Conservation (phyloP, 1,140 invertebrate species). For the Scaptomyza graminum region DNA sequence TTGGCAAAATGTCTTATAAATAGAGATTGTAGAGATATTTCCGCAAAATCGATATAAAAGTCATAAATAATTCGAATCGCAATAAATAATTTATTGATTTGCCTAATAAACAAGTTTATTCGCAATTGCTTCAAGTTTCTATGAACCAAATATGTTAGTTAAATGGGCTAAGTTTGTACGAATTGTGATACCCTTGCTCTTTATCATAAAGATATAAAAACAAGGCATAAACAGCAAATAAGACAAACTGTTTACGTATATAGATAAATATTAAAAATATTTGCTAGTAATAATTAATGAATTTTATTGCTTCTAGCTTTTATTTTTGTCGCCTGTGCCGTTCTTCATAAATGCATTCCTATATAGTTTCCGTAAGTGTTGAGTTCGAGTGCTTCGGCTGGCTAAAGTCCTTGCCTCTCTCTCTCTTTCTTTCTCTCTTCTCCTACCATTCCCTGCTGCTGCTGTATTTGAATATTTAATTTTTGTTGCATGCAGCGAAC, state of each 20-base stretch:
- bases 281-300: not conserved
- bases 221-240: not conserved
- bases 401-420: not conserved
- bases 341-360: conserved; percentile 43
- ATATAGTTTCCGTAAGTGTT: conserved; percentile 46
- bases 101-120: too few relatives aligned
- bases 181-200: too few relatives aligned
- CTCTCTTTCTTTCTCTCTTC: conserved; percentile 1
- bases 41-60: not conserved
- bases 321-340: conserved; percentile 49
- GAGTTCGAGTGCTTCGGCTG: conserved; percentile 56
- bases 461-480: conserved; percentile 80
- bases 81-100: too few relatives aligned
- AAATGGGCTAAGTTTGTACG: too few relatives aligned
- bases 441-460: conserved; percentile 22
- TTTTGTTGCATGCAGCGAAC: conserved; percentile 76
- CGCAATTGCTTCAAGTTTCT: too few relatives aligned
- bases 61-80: too few relatives aligned
- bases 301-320: not conserved
- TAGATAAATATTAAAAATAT: too few relatives aligned
- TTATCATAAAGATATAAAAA: too few relatives aligned
- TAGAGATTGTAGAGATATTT: not conserved
- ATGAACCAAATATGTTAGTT: too few relatives aligned
- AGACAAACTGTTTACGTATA: not conserved
- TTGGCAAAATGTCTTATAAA: conserved; percentile 1